Base-by-base conservation (phyloP, 2,888 invertebrate genomes). In the Parochlus steinenii region DNA sequence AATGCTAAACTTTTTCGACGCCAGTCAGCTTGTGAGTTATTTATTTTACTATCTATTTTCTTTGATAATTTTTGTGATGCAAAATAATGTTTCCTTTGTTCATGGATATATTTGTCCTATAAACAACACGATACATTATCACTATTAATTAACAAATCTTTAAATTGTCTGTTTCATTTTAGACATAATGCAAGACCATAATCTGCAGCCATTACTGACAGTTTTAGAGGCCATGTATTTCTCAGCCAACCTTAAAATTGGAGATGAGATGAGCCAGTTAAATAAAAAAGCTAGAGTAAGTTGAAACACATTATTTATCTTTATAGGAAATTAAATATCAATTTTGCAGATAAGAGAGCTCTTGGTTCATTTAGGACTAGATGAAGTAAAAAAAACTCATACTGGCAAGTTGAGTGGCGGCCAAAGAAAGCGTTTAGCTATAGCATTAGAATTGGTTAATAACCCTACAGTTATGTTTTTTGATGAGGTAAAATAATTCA, bases 381-480 rank as follows among this genome's bases (percentile, higher is more conserved):
- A 65, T 43, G 65, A 66, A 31, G 67, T 69, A 29, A 62, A 71
- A 26, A 62, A 73, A 46, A 82, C 82, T 1, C 63, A 71, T 43
- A 77, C 82, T 0, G 65, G 64, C 3, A 61, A 68, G 29, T 62
- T 93, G 28, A 90, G 89, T 10, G 92, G 92, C 6, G 92, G 92
- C 1, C 85, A 93, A 60, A 74, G 73, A 48, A 93, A 92, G 56
- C 68, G 92, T 47, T 66, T 93, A 32, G 78, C 89, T 2, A 85
- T 92, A 43, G 90, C 89, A 6, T 62, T 89, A 42, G 92, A 93
- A 62, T 64, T 93, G 46, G 74, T 92, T 44, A 85, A 77, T 54
- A 87, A 92, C 57, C 92, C 92, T 2, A 80, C 86, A 2, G 73
- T 92, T 31, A 78, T 92, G 73, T 86, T 92, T 54, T 73, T 93